These are phyloP conservation scores for Centropus unirufus DNA, from an alignment of 2,113 vertebrate genomes.

Conservation along the genomic window DNA sequence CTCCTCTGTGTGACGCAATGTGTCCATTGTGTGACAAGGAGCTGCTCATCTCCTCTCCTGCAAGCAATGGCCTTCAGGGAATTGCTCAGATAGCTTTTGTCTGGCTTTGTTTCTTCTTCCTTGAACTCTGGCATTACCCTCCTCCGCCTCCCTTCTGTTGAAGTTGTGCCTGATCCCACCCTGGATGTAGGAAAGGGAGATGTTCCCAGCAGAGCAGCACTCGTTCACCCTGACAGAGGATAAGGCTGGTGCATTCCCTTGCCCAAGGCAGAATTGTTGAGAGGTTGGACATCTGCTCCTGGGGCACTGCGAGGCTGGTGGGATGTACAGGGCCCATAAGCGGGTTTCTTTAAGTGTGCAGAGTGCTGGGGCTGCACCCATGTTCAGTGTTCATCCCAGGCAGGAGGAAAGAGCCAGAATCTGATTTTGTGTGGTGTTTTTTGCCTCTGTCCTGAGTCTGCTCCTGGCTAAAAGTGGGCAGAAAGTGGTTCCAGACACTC, in stretches of 20 bases:
- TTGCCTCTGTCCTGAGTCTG: background rate
- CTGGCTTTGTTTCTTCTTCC: background rate
- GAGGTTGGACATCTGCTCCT: background rate
- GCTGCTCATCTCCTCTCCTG: background rate
- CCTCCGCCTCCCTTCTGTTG: background rate
- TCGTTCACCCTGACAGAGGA: background rate
- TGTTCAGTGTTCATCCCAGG: background rate
- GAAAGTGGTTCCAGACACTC: background rate
- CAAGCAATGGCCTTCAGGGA: background rate
- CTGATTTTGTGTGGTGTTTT: background rate
- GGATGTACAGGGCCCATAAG: background rate
- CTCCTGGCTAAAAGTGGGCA: background rate
- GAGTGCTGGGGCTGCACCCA: background rate
- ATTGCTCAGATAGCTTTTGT: background rate
- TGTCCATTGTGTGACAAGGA: background rate
- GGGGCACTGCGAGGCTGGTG: background rate
- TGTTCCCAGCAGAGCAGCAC: fast-evolving
- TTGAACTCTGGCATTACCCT: background rate
- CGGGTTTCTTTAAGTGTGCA: background rate
- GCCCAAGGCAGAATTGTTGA: background rate
- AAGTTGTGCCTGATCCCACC: background rate
- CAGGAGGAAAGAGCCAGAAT: background rate
- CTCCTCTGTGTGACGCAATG: background rate
- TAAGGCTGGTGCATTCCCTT: background rate
- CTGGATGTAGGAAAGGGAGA: background rate